Percentiles rank a stretch among this genome's conserved stretches.
These are phyloP conservation scores for Alosa sapidissima DNA, from an alignment of 2,797 vertebrate genomes.

Conservation along the genomic window DNA sequence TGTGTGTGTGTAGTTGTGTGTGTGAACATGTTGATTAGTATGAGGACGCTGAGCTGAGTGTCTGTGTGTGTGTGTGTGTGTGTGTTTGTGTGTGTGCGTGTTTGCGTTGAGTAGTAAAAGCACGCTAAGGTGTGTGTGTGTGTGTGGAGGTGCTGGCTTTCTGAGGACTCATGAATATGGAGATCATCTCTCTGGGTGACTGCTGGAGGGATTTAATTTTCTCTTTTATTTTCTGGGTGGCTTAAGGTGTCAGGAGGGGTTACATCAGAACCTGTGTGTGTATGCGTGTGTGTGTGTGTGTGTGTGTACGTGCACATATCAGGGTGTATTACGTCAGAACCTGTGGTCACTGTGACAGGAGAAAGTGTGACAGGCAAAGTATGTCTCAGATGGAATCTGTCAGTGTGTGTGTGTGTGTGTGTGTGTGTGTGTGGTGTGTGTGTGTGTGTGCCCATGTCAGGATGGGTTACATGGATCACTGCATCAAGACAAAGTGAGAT, in stretches of 20 bases:
- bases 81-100: no score
- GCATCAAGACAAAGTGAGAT: background rate
- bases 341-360: slow-evolving; percentile 1
- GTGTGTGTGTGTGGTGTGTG: no score
- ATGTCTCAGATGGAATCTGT: background rate
- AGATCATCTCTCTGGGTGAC: background rate
- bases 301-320: background rate
- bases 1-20: no score
- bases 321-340: background rate
- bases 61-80: no score
- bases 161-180: background rate
- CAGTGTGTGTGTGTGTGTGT: no score
- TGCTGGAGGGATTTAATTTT: slow-evolving; percentile 6
- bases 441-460: background rate
- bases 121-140: background rate
- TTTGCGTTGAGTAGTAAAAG: background rate
- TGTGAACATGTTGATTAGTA: no score
- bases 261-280: background rate
- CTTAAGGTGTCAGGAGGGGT: slow-evolving; percentile 10
- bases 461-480: background rate
- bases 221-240: slow-evolving; percentile 12
- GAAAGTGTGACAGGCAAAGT: background rate
- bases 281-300: background rate
- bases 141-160: background rate
- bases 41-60: no score